Percentiles rank a stretch among this genome's conserved stretches.
Conservation (phyloP, 2,797 vertebrate genomes). For the Tarsius wallacei region DNA sequence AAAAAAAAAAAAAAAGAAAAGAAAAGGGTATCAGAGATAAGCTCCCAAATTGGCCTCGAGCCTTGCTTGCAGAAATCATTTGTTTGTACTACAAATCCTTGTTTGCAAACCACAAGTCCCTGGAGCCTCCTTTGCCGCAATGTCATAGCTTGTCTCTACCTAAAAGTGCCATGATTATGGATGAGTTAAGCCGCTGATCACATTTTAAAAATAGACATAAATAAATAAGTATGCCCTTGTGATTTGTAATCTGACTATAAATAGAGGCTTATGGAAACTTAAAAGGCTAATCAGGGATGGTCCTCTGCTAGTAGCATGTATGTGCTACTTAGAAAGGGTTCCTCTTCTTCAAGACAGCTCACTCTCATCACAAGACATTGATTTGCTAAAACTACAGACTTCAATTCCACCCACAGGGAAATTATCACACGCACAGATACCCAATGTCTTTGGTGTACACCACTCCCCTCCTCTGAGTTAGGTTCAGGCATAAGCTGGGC, state of each 20-base stretch:
- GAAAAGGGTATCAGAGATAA: background rate
- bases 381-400: background rate
- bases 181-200: background rate
- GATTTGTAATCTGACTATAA: background rate
- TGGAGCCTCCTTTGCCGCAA: background rate
- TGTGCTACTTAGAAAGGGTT: background rate
- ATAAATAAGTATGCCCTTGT: background rate
- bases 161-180: background rate
- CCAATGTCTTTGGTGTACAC: accelerated
- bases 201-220: background rate
- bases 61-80: background rate
- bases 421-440: background rate
- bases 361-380: background rate
- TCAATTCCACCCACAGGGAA: background rate
- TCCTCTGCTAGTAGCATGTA: background rate
- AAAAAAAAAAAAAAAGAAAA: too few relatives aligned
- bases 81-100: too few relatives aligned
- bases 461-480: background rate
- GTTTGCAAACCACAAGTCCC: background rate
- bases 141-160: background rate
- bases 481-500: too few relatives aligned
- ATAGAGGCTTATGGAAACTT: background rate
- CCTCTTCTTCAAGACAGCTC: background rate
- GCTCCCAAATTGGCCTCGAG: background rate
- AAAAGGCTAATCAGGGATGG: background rate